Evolutionary conservation across 1,140 invertebrate genomes (phyloP), one percentile per base, ranked within the genome.

Genomic region (Euura saliciscinereae): DNA sequence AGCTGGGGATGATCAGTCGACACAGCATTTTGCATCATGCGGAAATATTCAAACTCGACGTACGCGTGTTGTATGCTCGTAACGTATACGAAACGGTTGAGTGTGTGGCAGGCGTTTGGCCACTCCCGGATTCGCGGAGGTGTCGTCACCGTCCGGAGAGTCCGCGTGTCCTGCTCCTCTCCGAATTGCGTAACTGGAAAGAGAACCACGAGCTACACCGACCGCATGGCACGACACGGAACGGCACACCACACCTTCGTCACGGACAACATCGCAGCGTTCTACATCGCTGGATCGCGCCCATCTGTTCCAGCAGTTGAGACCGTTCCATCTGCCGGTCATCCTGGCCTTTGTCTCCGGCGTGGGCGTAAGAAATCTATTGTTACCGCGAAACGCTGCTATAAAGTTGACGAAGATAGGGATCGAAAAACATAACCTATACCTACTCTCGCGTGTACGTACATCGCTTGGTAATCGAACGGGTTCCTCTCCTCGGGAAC

Each of bases 331-430:
- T 11, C 51, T 8, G 73, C 77, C 72, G 75, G 67, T 71, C 73
- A 75, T 77, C 77, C 75, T 70, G 71, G 78, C 78, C 78, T 79
- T 74, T 79, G 73, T 76, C 74, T 75, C 74, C 72, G 71, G 73
- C 78, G 78, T 79, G 78, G 78, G 78, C 78, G 78, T 79, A 69
- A 72, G 78, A 76, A 78, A 79, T 79, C 78, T 77, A 79, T 79
- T 77, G 78, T 79, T 76, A 69, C 74, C 74, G 13, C 51, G 51
- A n/a, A 59, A 59, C 6, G 8, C 51, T n/a, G 51, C 51, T 59
- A 59, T 59, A 59, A 59, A 59, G 51, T n/a, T 59, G 51, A 59
- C 10, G 51, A 59, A 59, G 51, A 59, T 59, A 59, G 51, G 3
- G 51, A 59, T 59, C 51, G 51, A 59, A n/a, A 6, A 59, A 59